These are phyloP conservation scores for Siderastrea radians DNA, from an alignment of 92 coral and sea anemone genomes.

Conservation along the genomic window DNA sequence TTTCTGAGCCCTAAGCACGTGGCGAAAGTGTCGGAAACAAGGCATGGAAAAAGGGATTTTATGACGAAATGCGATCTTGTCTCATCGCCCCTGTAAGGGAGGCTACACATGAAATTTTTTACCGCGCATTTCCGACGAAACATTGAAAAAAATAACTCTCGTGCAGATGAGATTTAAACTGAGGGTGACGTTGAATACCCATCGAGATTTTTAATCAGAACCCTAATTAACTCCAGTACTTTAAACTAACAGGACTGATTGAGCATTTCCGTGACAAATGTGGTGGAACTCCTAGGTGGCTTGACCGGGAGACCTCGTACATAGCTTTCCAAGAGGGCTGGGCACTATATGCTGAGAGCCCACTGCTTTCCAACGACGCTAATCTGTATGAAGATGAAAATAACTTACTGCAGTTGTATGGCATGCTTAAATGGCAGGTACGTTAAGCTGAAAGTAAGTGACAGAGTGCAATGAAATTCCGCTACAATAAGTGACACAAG, in stretches of 20 bases:
- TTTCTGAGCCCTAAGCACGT: too few relatives aligned
- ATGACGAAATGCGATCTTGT: too few relatives aligned
- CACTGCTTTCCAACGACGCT: slow-evolving; percentile 79
- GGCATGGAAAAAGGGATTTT: too few relatives aligned
- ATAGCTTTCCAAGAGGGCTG: slow-evolving; percentile 89
- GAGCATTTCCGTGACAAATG: slow-evolving; percentile 89
- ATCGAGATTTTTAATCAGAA: too few relatives aligned
- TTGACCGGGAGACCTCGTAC: slow-evolving; percentile 73
- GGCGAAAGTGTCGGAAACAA: too few relatives aligned
- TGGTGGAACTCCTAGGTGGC: slow-evolving; percentile 82
- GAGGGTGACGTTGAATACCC: too few relatives aligned
- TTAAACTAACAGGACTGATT: slow-evolving; percentile 54
- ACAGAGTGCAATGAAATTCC: neutral
- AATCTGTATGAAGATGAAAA: slow-evolving; percentile 68
- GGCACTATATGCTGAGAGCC: slow-evolving; percentile 86
- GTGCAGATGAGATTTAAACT: too few relatives aligned
- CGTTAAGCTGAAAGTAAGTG: neutral
- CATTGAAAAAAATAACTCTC: too few relatives aligned
- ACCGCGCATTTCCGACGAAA: too few relatives aligned
- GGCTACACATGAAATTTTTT: too few relatives aligned
- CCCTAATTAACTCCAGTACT: neutral
- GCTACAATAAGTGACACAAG: neutral
- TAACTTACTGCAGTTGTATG: slow-evolving; percentile 75
- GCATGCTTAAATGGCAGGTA: slow-evolving; percentile 94
- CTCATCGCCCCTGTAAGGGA: too few relatives aligned